phyloP scores from a whole-genome alignment of 64 coral and sea anemone species.

The Trachythela sp. region DNA sequence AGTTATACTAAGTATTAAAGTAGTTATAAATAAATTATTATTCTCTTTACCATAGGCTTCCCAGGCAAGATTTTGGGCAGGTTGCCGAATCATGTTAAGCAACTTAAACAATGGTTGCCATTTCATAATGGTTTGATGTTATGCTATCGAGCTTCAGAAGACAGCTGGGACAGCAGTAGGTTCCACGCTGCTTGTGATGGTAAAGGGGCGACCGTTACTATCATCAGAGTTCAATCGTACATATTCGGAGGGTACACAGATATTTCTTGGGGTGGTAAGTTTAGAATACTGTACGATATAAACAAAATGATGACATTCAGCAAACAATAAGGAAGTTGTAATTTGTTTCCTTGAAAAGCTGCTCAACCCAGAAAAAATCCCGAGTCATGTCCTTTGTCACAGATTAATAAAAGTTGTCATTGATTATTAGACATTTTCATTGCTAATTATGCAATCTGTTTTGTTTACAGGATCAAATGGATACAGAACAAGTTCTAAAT shows the following conservation, averaged over 20 bases:
- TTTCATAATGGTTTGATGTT: background rate
- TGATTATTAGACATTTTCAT: too few species aligned
- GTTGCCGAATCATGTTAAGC: background rate
- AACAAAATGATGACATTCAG: background rate
- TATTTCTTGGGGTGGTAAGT: background rate
- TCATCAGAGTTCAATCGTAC: background rate
- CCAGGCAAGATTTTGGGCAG: background rate
- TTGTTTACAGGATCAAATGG: background rate
- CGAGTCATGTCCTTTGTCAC: too few species aligned
- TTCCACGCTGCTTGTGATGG: constrained; percentile 36
- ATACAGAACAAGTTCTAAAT: background rate
- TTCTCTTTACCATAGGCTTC: too few species aligned
- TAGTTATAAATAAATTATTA: too few species aligned
- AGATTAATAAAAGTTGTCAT: too few species aligned
- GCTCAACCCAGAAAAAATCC: too few species aligned
- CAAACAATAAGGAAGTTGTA: background rate
- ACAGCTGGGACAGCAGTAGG: constrained; percentile 26
- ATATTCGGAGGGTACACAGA: constrained; percentile 54
- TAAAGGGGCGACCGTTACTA: constrained; percentile 28
- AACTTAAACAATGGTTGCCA: background rate
- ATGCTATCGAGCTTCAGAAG: constrained; percentile 34
- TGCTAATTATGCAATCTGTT: background rate
- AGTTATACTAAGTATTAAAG: too few species aligned
- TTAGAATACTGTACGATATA: background rate
- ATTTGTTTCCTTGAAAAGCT: too few species aligned